A percentile compares a stretch with the other conserved stretches of the same genome.
Evolutionary conservation across 2,113 vertebrate species (phyloP).

Genomic region (Alligator mississippiensis): DNA sequence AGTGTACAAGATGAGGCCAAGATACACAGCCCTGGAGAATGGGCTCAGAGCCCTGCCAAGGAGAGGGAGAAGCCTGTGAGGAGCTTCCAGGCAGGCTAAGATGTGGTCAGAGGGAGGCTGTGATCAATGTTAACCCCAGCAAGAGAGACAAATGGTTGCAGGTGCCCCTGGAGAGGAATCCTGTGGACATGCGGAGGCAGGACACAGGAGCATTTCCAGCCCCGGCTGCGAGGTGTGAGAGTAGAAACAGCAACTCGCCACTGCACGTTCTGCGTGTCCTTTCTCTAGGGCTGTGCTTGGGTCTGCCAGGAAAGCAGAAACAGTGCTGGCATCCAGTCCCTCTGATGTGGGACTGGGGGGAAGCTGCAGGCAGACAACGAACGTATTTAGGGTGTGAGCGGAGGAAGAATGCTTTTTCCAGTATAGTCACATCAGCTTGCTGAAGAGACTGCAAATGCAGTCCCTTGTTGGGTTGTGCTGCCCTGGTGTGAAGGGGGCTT

Average conservation of each 20-base stretch:
- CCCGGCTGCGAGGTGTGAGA: not conserved
- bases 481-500: not conserved
- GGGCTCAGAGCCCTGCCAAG: not conserved
- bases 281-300: not conserved
- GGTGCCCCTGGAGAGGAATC: accelerated
- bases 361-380: not conserved
- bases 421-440: not conserved
- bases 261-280: not conserved
- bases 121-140: not conserved
- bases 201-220: not conserved
- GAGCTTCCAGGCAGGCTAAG: accelerated
- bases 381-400: not conserved
- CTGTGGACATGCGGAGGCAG: not conserved
- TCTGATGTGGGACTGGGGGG: not conserved
- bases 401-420: not conserved
- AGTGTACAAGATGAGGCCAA: not conserved
- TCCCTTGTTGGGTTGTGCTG: not conserved
- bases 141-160: not conserved
- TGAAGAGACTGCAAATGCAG: not conserved
- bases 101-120: not conserved
- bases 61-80: not conserved
- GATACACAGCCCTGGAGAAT: not conserved
- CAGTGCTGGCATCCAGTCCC: conserved; percentile 4
- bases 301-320: not conserved
- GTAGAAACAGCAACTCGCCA: not conserved